Base-by-base conservation (phyloP, 2,888 invertebrate species). In the Ochlodes sylvanus region DNA sequence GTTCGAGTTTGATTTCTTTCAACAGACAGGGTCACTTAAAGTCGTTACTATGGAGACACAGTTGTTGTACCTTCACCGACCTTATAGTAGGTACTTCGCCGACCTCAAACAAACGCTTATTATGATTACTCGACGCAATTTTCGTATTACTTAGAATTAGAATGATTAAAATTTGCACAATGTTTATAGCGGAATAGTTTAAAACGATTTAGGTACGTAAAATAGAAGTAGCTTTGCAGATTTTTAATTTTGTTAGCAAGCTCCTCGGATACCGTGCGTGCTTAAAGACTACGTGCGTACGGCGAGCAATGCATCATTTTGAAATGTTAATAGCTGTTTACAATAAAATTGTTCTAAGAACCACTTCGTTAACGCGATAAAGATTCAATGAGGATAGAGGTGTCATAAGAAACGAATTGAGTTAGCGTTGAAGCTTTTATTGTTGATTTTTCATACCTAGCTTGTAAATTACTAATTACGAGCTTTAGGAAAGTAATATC, bases 261-360 rank as follows among this genome's bases (percentile, higher is more conserved):
- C 44, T 58, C 14, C 54, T 60, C 17, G 44, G 38, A 44, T 61
- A 44, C 27, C 55, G 14, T 21, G 68, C 68, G 38, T 62, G 38
- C 21, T 44, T 56, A 44, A 41, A 17, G 55, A 47, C 55, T 38
- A 62, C 47, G n/a, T 67, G 60, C 54, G 50, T 54, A 17, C 67
- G 55, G 44, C 62, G 62, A 17, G 55, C 62, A 62, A 62, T 68
- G 62, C 47, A 68, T 67, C 55, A 61, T 68, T 68, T 68, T 68
- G 62, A 62, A 68, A 68, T 47, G 68, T 68, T 68, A 68, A 68
- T 68, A 21, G 68, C 62, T 68, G 62, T 62, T 68, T 62, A 68
- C 62, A 68, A 68, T 62, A 68, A 56, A 68, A 62, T 56, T 68
- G 68, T 68, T 68, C 68, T 62, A 21, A 50, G 67, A 62, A 68